Base-by-base conservation (phyloP, 2,888 invertebrate species). In the Endotricha flammealis region DNA sequence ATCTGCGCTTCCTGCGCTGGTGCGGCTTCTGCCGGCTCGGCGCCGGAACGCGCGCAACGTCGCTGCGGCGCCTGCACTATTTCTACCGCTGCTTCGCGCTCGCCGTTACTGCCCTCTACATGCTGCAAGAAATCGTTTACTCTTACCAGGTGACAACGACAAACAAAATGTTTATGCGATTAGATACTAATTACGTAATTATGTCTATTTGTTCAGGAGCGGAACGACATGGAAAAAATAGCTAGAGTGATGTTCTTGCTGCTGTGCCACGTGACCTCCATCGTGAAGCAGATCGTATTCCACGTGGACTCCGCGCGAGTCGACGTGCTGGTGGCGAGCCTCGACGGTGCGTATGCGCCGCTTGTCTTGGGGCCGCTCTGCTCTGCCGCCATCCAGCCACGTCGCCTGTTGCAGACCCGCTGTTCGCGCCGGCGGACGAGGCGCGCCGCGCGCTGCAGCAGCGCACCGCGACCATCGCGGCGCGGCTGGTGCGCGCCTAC, bases 171-270 rank as follows among this genome's bases (percentile, higher is more conserved):
- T 13, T 6, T 9, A 3, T 9, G 13, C 2, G 6, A n/a, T 7
- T 7, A 10, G 17, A 13, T 4, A 4, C 10, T 13, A 12, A 22
- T 23, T 11, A 28, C 6, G 5, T n/a, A n/a, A n/a, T 4, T 1
- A 10, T 8, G 13, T 11, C 20, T 32, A 33, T 6, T 38, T 7
- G 30, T 29, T n/a, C 53, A 78, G 72, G 74, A 65, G 42, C 69
- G 67, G 11, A 40, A 36, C 22, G 74, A 82, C 41, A 72, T 83
- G 77, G 68, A 62, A 11, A 69, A 71, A 52, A 48, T 85, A 44
- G 64, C 81, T 5, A 72, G 75, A 12, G 83, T 82, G 38, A 69
- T 83, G 80, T 83, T 83, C 50, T 62, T 85, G 44, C 61, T 83
- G 48, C 66, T 85, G 38, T 83, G 83, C 46, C 85, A 83, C 57